Percentiles rank a stretch among this genome's conserved stretches.
These are phyloP conservation scores for Notolabrus celidotus DNA, from an alignment of 2,797 vertebrate genomes.

Conservation along the genomic window DNA sequence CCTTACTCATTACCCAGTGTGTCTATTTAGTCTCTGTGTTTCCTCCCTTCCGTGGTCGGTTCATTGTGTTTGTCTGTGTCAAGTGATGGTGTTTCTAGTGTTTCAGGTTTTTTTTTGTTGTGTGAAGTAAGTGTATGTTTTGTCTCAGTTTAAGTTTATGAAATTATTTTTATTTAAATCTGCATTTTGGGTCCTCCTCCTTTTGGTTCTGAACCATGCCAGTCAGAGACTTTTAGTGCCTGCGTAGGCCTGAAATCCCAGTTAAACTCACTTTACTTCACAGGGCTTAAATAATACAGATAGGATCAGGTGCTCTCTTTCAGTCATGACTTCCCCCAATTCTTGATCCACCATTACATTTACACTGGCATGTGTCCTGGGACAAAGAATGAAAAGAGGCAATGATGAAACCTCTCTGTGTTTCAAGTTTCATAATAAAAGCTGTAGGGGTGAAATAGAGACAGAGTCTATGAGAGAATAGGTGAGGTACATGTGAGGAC, in stretches of 20 bases:
- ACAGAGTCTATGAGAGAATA: slow-evolving; percentile 9
- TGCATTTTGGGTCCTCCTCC: too few relatives aligned
- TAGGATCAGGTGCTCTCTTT: slow-evolving; percentile 33
- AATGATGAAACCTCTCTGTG: slow-evolving; percentile 10
- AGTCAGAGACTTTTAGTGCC: slow-evolving; percentile 7
- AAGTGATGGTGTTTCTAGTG: too few relatives aligned
- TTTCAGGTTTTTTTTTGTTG: too few relatives aligned
- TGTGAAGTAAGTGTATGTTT: too few relatives aligned
- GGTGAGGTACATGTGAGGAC: slow-evolving; percentile 20
- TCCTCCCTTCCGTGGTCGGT: too few relatives aligned
- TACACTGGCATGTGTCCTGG: slow-evolving; percentile 33
- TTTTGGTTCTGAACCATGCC: too few relatives aligned
- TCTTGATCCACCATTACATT: slow-evolving; percentile 28
- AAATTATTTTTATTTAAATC: too few relatives aligned
- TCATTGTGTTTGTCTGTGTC: too few relatives aligned
- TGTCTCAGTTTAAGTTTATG: too few relatives aligned
- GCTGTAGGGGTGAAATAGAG: neutral
- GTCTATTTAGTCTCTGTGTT: too few relatives aligned
- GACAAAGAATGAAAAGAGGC: slow-evolving; percentile 30
- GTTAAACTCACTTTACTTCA: slow-evolving; percentile 30
- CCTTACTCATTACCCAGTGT: too few relatives aligned
- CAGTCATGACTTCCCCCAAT: slow-evolving; percentile 9
- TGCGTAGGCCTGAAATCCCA: neutral
- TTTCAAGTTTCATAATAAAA: slow-evolving; percentile 41
- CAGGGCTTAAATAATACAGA: slow-evolving; percentile 13